Percentiles rank a stretch among this genome's conserved stretches.
These are phyloP conservation scores for Chaenocephalus aceratus DNA, from an alignment of 2,113 vertebrate genomes.

Conservation along the genomic window DNA sequence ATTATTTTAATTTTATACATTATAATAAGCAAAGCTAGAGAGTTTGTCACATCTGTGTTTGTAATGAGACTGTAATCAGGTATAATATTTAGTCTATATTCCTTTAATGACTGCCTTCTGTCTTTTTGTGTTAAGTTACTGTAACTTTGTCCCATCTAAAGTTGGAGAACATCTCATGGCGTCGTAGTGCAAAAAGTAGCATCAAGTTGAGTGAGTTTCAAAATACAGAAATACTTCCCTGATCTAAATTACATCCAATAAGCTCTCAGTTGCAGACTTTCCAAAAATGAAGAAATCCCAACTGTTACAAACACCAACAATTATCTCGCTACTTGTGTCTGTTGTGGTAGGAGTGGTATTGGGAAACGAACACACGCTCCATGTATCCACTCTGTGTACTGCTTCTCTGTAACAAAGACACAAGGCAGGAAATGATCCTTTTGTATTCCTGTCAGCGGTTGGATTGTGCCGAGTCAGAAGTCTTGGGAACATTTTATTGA, in stretches of 20 bases:
- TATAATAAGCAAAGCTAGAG: too few species aligned
- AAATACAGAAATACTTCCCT: neutral
- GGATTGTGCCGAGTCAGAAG: conserved; percentile 68
- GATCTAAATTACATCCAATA: neutral
- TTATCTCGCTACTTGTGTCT: neutral
- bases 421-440: conserved; percentile 34
- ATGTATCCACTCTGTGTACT: neutral
- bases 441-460: conserved; percentile 47
- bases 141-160: neutral
- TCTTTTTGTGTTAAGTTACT: neutral
- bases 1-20: neutral
- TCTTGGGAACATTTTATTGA: conserved; percentile 35
- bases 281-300: conserved; percentile 4
- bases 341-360: neutral
- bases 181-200: neutral
- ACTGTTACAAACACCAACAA: conserved; percentile 13
- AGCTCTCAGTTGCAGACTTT: neutral
- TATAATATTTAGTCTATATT: neutral
- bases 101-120: neutral
- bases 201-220: neutral
- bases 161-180: neutral
- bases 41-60: too few species aligned
- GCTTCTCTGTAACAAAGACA: conserved; percentile 28
- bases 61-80: too few species aligned
- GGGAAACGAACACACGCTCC: neutral